Evolutionary conservation across 2,113 vertebrate genomes (phyloP).

Genomic region (Percina caprodes): DNA sequence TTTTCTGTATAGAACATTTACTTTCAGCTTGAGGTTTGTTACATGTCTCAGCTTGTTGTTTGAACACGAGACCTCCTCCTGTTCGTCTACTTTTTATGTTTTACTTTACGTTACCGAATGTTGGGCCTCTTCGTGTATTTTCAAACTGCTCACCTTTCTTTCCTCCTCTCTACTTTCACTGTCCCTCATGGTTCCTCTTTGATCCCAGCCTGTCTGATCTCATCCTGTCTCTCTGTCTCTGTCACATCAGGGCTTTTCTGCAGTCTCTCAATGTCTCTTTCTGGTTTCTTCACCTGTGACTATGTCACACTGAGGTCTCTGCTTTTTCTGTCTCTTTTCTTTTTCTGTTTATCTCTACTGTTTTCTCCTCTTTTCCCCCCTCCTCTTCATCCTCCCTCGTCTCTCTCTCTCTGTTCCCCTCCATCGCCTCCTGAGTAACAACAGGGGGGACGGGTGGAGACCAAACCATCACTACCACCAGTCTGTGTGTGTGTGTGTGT

Average conservation of each 20-base stretch:
- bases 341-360: slow-evolving; percentile 21
- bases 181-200: slow-evolving; percentile 14
- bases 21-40: neutral
- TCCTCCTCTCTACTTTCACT: neutral
- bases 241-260: slow-evolving; percentile 48
- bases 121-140: slow-evolving; percentile 3
- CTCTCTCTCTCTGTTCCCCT: slow-evolving; percentile 54
- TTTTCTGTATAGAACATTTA: neutral
- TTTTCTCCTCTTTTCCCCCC: neutral
- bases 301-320: slow-evolving; percentile 47
- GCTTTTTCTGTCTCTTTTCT: slow-evolving; percentile 51
- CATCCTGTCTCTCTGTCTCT: slow-evolving; percentile 26
- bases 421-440: slow-evolving; percentile 70
- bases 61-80: neutral
- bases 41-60: neutral
- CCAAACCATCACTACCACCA: slow-evolving; percentile 73
- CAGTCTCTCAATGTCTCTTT: slow-evolving; percentile 52
- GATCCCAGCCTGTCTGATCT: slow-evolving; percentile 33
- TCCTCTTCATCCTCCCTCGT: slow-evolving; percentile 7
- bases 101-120: neutral
- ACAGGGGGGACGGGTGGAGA: slow-evolving; percentile 76
- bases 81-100: neutral
- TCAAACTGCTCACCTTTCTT: slow-evolving; percentile 6
- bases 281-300: slow-evolving; percentile 28
- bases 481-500: slow-evolving; percentile 51